Percentiles rank a stretch among this genome's conserved stretches.
These are phyloP conservation scores for Zhengitettix transpicula DNA, from an alignment of 2,888 invertebrate species.

Conservation along the genomic window DNA sequence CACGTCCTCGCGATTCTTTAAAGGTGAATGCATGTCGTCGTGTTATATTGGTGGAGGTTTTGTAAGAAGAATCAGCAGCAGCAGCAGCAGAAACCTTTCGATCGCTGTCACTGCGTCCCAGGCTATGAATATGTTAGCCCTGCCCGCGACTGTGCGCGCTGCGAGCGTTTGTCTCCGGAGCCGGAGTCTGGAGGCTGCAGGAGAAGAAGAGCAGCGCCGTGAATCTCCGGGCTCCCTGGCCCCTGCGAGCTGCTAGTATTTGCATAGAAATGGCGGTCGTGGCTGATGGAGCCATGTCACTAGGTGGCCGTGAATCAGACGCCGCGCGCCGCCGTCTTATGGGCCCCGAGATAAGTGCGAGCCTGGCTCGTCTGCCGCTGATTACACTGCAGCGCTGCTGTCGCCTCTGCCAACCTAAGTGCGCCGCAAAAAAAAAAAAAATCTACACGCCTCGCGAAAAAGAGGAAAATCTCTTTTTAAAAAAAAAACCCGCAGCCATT, in stretches of 20 bases:
- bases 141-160: neutral
- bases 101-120: too few species aligned
- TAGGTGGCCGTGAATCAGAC: slow-evolving; percentile 28
- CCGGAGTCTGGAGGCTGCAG: neutral
- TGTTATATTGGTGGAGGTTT: too few species aligned
- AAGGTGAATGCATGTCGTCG: too few species aligned
- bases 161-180: neutral
- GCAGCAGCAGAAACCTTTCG: too few species aligned
- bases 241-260: slow-evolving; percentile 17
- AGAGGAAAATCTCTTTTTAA: too few species aligned
- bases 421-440: neutral
- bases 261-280: slow-evolving; percentile 26
- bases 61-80: too few species aligned
- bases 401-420: neutral
- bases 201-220: neutral
- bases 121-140: too few species aligned
- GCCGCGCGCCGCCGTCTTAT: neutral
- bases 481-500: too few species aligned
- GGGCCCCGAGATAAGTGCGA: slow-evolving; percentile 2
- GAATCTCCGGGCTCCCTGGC: neutral
- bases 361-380: neutral
- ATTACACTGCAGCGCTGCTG: neutral
- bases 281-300: slow-evolving; percentile 29
- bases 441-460: neutral
- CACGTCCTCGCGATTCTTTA: too few species aligned